Evolutionary conservation across 2,797 vertebrate species (phyloP).

Genomic region (Pangasius larnaudii): DNA sequence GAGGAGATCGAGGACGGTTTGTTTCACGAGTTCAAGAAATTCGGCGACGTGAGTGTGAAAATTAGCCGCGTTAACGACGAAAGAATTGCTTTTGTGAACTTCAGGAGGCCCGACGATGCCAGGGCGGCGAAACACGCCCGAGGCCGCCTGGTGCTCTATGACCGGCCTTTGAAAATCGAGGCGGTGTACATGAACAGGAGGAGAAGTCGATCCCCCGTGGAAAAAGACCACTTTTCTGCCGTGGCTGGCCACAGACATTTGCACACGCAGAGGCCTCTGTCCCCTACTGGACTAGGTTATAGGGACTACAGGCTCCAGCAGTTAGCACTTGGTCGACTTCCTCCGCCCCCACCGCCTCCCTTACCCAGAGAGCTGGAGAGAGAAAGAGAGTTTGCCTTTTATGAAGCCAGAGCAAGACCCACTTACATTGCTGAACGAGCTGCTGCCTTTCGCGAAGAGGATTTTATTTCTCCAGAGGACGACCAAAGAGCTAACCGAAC

Average conservation of each 20-base stretch:
- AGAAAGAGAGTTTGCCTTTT: constrained; percentile 89
- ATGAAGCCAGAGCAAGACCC: constrained; percentile 88
- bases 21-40: constrained; percentile 97
- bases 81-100: constrained; percentile 94
- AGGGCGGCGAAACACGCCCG: constrained; percentile 92
- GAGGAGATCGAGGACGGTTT: constrained; percentile 97
- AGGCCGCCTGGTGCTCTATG: constrained; percentile 91
- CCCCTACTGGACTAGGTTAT: constrained; percentile 89
- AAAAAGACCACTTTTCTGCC: constrained; percentile 84
- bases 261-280: constrained; percentile 85
- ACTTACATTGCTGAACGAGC: constrained; percentile 87
- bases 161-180: constrained; percentile 95
- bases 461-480: constrained; percentile 94
- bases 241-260: constrained; percentile 80
- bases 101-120: constrained; percentile 93
- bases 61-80: constrained; percentile 93
- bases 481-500: constrained; percentile 97
- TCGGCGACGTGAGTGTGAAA: constrained; percentile 96
- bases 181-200: constrained; percentile 87
- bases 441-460: constrained; percentile 89
- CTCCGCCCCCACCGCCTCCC: constrained; percentile 90
- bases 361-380: constrained; percentile 92
- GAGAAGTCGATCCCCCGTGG: constrained; percentile 87
- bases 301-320: constrained; percentile 95
- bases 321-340: constrained; percentile 89